Conservation (phyloP, 2,888 invertebrate genomes). For the Urechis unicinctus region DNA sequence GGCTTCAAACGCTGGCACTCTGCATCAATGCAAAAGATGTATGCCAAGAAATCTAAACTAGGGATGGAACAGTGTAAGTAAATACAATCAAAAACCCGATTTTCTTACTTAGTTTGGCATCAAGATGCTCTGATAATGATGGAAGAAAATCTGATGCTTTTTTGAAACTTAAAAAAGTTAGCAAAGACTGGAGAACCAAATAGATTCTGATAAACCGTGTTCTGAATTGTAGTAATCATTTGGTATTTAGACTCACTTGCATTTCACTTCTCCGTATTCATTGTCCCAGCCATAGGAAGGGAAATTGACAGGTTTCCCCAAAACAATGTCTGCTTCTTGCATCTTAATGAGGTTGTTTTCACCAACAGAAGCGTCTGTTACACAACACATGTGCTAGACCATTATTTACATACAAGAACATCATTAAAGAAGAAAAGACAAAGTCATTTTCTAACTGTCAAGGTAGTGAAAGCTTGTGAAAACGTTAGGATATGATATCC, state of each 20-base stretch:
- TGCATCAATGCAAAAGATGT: too few relatives aligned
- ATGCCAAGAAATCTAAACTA: too few relatives aligned
- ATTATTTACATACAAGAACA: neutral
- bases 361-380: too few relatives aligned
- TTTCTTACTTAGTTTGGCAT: too few relatives aligned
- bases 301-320: slow-evolving; percentile 41
- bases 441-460: neutral
- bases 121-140: too few relatives aligned
- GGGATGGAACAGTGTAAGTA: too few relatives aligned
- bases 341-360: slow-evolving; percentile 25
- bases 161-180: too few relatives aligned
- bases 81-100: too few relatives aligned
- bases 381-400: too few relatives aligned
- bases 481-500: too few relatives aligned
- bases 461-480: too few relatives aligned
- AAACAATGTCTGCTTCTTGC: slow-evolving; percentile 25
- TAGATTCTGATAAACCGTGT: neutral
- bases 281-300: slow-evolving; percentile 50
- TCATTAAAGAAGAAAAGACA: neutral
- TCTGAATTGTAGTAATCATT: neutral
- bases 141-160: neutral
- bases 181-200: too few relatives aligned
- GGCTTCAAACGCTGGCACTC: slow-evolving; percentile 41
- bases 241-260: slow-evolving; percentile 7
- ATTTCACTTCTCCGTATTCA: slow-evolving; percentile 36